phyloP scores from a whole-genome alignment of 2,888 invertebrate species.

The Monochamus alternatus region DNA sequence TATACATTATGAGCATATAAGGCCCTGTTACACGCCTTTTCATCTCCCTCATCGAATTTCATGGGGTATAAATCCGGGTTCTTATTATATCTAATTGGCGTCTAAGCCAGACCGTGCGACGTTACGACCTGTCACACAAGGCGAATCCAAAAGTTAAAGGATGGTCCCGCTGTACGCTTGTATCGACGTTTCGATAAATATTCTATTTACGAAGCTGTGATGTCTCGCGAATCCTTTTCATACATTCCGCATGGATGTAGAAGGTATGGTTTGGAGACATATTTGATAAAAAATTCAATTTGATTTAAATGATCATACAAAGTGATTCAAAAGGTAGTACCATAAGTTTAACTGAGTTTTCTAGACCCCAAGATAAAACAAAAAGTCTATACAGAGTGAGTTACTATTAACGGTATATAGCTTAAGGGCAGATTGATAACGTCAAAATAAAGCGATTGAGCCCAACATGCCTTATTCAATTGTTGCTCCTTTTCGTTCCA shows the following conservation, averaged over 20 bases:
- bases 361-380: too few species aligned
- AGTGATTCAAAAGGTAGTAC: too few species aligned
- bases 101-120: conserved; percentile 12
- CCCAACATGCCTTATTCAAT: too few species aligned
- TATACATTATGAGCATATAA: too few species aligned
- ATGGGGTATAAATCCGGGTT: conserved; percentile 45
- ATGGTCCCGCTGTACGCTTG: conserved; percentile 11
- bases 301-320: too few species aligned
- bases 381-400: too few species aligned
- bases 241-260: background rate
- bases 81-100: conserved; percentile 57
- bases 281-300: too few species aligned
- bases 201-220: background rate
- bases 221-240: background rate
- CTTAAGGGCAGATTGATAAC: too few species aligned
- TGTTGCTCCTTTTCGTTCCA: too few species aligned
- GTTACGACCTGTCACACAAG: background rate
- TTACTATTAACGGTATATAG: too few species aligned
- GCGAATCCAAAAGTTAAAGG: background rate
- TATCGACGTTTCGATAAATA: conserved; percentile 9
- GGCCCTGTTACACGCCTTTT: background rate
- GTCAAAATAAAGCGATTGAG: too few species aligned
- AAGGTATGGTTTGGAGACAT: background rate
- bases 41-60: conserved; percentile 29
- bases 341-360: too few species aligned